Conservation (phyloP, 2,113 vertebrate species). For the Pelecanus crispus region DNA sequence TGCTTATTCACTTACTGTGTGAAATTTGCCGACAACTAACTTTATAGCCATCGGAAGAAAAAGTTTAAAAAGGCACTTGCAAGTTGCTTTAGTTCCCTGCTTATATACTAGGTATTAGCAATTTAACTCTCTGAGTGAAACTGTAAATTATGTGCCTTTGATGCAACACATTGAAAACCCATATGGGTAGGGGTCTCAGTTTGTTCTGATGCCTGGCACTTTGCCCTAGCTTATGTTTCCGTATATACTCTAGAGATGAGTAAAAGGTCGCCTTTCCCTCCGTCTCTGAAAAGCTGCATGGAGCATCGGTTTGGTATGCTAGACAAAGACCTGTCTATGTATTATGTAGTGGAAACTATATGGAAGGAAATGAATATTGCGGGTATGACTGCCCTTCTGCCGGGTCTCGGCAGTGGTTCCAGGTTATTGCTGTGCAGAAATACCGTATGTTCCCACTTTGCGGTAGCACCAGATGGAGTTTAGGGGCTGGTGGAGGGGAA, state of each 20-base stretch:
- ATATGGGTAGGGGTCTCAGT: neutral
- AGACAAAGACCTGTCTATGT: conserved; percentile 3
- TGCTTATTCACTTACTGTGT: neutral
- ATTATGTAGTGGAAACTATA: neutral
- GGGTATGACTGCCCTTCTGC: neutral
- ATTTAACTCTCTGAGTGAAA: neutral
- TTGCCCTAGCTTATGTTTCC: neutral
- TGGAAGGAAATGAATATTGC: neutral
- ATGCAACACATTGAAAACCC: neutral
- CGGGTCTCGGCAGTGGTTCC: neutral
- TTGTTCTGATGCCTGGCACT: neutral
- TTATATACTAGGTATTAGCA: neutral
- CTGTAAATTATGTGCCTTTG: neutral
- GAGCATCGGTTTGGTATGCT: neutral
- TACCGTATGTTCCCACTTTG: neutral
- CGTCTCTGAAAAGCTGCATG: neutral
- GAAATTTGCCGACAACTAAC: neutral
- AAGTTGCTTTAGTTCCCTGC: neutral
- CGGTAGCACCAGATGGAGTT: neutral
- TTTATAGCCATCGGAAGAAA: neutral
- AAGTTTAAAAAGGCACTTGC: neutral
- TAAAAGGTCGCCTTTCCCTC: conserved; percentile 17
- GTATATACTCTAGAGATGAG: neutral
- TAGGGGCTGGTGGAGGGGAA: neutral
- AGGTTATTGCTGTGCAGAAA: neutral